Conservation (phyloP, 2,797 vertebrate species). For the Emys orbicularis region DNA sequence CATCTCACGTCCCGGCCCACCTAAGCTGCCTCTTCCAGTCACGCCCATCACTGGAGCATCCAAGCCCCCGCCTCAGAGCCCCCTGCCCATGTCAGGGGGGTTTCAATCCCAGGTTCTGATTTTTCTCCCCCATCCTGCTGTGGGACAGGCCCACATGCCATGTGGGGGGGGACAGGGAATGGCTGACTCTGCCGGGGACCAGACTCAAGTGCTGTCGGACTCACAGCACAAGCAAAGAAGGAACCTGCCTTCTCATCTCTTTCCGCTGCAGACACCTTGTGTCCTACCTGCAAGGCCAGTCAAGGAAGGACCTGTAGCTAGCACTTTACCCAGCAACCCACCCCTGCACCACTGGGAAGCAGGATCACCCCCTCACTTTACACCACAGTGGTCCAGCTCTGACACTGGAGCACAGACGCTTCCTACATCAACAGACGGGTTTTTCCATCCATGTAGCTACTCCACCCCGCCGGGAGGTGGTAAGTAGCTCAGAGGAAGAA, state of each 20-base stretch:
- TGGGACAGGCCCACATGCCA: background rate
- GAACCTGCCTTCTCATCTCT: background rate
- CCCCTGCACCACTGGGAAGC: too few species aligned
- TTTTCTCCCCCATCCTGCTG: background rate
- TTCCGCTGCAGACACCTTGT: background rate
- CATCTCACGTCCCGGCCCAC: background rate
- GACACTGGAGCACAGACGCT: rapidly evolving
- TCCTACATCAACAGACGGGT: background rate
- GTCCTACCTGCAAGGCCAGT: too few species aligned
- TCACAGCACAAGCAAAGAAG: background rate
- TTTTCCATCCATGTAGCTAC: background rate
- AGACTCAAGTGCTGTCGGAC: rapidly evolving
- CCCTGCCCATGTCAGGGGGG: background rate
- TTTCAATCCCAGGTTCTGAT: background rate
- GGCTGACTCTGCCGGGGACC: background rate
- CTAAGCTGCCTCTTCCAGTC: background rate
- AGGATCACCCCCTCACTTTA: background rate
- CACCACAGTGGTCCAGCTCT: background rate
- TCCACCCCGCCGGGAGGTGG: background rate
- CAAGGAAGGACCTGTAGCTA: background rate
- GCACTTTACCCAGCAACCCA: background rate
- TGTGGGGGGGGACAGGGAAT: background rate
- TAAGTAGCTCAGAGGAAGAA: background rate
- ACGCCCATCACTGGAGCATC: too few species aligned
- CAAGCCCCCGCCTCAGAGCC: too few species aligned